Evolutionary conservation across 2,888 invertebrate genomes (phyloP), one percentile per base, ranked within the genome.

Genomic region (Synergus umbraculus): DNA sequence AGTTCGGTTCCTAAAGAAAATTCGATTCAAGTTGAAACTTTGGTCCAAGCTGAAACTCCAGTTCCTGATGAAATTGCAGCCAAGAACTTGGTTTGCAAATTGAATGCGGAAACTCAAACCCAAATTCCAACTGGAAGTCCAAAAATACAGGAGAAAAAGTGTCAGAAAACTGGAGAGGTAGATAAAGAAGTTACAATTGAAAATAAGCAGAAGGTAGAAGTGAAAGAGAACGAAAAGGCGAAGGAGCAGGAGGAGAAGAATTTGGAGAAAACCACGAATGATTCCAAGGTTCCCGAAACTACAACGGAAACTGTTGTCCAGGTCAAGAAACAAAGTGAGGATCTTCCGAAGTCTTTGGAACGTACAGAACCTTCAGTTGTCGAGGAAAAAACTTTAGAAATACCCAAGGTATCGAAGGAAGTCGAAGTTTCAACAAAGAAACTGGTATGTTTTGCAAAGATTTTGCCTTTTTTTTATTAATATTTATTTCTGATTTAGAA

Each of bases 141-240:
- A 18, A 10, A 29, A 10, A 12, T 63, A 29, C 22, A 13, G 5
- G 10, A 60, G 3, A 3, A 60, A 12, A 22, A 60, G 22, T 22
- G 22, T 22, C 22, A 63, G 29, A 63, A 29, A 13, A 29, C 22
- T 63, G 7, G 22, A 12, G 29, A 4, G 29, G 60, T 10, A 60
- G 8, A 63, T 29, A 18, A 4, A 2, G 60, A 63, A 13, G 5
- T 29, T 73, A 12, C n/a, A 49, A 9, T 41, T 79, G 12, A 79
- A 76, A 60, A 41, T 67, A 13, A 76, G n/a, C 79, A 73, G 0
- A 65, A 79, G 0, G 83, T 84, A 73, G 76, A 81, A 1, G 84
- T 76, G 13, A 79, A 49, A 18, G 12, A 54, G 1, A 41, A 4
- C 2, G 67, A 58, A 67, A 67, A 58, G 18, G 63, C 22, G 13